Base-by-base conservation (phyloP, 2,888 invertebrate species). In the Perizoma flavofasciatum region DNA sequence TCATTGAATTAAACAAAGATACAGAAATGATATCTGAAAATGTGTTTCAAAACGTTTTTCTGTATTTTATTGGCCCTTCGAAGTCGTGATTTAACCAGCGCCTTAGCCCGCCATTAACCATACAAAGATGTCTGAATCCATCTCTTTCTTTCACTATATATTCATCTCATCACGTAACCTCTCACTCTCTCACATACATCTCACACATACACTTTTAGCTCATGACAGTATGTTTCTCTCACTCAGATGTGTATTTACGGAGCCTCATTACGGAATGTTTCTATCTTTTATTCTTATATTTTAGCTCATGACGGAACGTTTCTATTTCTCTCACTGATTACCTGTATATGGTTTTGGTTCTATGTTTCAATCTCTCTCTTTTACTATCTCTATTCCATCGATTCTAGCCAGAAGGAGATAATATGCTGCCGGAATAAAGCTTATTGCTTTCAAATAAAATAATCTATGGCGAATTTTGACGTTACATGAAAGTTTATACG, bases 51-150 rank as follows among this genome's bases (percentile, higher is more conserved):
- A 32, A 2, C 40, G 6, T 5, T 41, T 41, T 33, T 4, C 7
- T 39, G 51, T 59, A 59, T 52, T 34, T 47, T 63, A 63, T 63
- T 63, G 63, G 35, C 63, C 59, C 59, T 63, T 63, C 0, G 41
- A 46, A 51, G 51, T 51, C 39, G 44, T 59, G 59, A 49, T 53
- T n/a, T 44, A 58, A 55, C 43, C 50, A 37, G 7, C 35, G 55
- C 55, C 44, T 51, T 46, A 50, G 43, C 34, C 34, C 34, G 47
- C 47, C 40, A 57, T 34, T n/a, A 50, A 39, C 10, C 37, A 11
- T 11, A 10, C 44, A 44, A 6, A 6, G 8, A 10, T 35, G 39
- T 35, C 39, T 49, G 39, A 22, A 11, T 39, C 37, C 39, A 49
- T 49, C 37, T 49, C 49, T 39, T 3, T 49, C 39, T 39, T 11